phyloP scores from a whole-genome alignment of 2,888 invertebrate genomes.

The Platerodrilus igneus region DNA sequence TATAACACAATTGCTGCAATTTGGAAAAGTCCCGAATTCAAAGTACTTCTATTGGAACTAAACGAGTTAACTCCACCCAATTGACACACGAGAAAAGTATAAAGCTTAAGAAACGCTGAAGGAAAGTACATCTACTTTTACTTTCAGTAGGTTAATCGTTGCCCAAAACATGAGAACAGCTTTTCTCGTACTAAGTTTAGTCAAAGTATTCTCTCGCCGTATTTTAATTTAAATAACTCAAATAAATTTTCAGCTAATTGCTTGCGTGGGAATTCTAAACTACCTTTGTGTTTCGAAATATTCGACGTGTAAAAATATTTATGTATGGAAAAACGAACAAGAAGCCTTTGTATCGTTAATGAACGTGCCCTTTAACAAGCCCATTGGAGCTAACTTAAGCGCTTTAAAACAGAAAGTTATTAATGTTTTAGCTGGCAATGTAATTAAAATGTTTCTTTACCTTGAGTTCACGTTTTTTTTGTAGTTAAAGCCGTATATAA shows the following conservation, averaged over 20 bases:
- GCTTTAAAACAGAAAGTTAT: conserved; percentile 37
- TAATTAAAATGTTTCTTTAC: conserved; percentile 31
- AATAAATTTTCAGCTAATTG: conserved; percentile 26
- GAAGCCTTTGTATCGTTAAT: conserved; percentile 32
- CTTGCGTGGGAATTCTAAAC: conserved; percentile 18
- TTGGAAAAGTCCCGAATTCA: no score
- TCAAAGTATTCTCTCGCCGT: no score
- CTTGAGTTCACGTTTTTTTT: conserved; percentile 16
- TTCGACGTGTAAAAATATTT: conserved; percentile 36
- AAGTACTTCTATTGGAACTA: no score
- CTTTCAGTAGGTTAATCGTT: no score
- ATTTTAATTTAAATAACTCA: conserved; percentile 3
- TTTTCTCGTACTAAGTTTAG: no score
- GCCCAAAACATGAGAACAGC: no score
- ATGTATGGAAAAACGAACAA: conserved; percentile 30
- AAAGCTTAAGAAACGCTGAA: no score
- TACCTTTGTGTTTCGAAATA: no score
- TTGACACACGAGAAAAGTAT: no score
- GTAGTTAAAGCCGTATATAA: conserved; percentile 44
- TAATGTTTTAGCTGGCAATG: conserved; percentile 38
- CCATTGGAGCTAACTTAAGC: conserved; percentile 22
- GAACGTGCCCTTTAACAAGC: conserved; percentile 25
- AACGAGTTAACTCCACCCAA: no score
- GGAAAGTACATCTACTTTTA: no score
- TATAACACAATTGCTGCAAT: no score